Base-by-base conservation (phyloP, 1,140 invertebrate species). In the Brachionus calyciflorus region DNA sequence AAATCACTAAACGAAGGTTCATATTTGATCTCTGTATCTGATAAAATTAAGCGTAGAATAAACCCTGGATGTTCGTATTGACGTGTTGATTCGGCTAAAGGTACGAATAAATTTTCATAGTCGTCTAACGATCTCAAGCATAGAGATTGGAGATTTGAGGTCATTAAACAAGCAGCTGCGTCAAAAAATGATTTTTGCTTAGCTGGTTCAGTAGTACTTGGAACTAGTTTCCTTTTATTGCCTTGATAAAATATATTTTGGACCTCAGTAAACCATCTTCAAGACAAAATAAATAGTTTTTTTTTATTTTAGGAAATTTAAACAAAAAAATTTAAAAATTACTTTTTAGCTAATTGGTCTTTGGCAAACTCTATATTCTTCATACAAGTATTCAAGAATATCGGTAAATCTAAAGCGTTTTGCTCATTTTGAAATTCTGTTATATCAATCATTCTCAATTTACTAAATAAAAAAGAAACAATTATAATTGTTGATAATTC, bases 161-260 rank as follows among this genome's bases (percentile, higher is more conserved):
- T 91, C 93, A 95, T 94, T 19, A 94, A 85, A 17, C 90, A 89
- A 5, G 91, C 90, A 1, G 93, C 88, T 80, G 91, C 92, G 81
- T 93, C 91, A 81, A 91, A 94, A 85, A 94, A 93, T 63, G 88
- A 87, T 80, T 88, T 88, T 80, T 91, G 88, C 80, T 89, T 87
- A 6, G 85, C 87, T 46, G 87, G 87, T 78, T 90, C 88, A 51
- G 89, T 87, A 9, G 88, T 87, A 76, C 89, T 88, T 6, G 91
- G 91, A 75, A 94, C 87, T 79, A 89, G 87, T 80, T 90, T 90
- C 78, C 89, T 89, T 82, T 91, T 91, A 79, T 88, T 89, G 7
- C 90, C 92, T 79, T 85, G 82, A 26, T 86, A 84, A 79, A 89
- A 87, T 75, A 88, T 87, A 48, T 83, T 84, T 77, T 88, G 85